These are phyloP conservation scores for Tylochromis polylepis DNA, from an alignment of 2,113 vertebrate genomes.

Conservation along the genomic window DNA sequence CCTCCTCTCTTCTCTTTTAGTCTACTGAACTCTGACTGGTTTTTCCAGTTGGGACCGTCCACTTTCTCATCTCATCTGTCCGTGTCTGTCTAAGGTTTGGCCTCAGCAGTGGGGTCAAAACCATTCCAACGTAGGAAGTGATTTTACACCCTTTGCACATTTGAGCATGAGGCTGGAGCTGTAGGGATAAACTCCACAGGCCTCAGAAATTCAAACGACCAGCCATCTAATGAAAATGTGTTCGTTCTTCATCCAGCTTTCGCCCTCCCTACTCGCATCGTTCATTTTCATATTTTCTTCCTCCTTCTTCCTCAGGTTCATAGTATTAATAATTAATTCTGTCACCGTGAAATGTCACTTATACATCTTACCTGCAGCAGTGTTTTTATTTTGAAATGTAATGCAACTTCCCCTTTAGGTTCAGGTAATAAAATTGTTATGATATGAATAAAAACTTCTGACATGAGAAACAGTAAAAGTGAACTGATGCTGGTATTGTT, in stretches of 20 bases:
- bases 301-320: not conserved
- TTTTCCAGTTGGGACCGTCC: constrained; percentile 58
- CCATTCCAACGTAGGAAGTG: constrained; percentile 47
- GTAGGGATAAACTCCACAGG: not conserved
- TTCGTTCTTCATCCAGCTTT: not conserved
- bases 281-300: not conserved
- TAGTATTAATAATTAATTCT: not conserved
- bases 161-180: constrained; percentile 10
- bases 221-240: not conserved
- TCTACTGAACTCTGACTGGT: constrained; percentile 33
- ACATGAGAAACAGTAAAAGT: not conserved
- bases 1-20: not conserved
- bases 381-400: not conserved
- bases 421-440: not conserved
- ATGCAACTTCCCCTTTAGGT: not conserved
- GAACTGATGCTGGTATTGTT: not conserved
- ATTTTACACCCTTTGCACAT: constrained; percentile 58
- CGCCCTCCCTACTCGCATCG: not conserved
- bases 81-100: constrained; percentile 37
- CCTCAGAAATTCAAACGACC: constrained; percentile 15
- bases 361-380: not conserved
- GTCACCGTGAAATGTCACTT: not conserved
- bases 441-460: not conserved
- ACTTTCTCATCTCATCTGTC: constrained; percentile 48
- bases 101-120: constrained; percentile 38